Evolutionary conservation across 2,888 invertebrate genomes (phyloP).

Genomic region (Amphipyra tragopoginis): DNA sequence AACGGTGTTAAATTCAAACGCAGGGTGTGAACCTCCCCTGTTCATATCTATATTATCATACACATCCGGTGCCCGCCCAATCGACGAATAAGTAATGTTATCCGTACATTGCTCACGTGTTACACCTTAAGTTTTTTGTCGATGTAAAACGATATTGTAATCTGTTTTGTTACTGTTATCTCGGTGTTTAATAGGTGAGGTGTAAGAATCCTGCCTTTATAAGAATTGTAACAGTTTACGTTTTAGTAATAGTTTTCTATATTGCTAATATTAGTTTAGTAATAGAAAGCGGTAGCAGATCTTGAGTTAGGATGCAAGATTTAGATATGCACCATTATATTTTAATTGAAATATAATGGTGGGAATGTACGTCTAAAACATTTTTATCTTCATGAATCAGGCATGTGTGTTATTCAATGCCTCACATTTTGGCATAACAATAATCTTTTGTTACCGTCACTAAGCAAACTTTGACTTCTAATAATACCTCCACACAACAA

Average conservation of each 20-base stretch:
- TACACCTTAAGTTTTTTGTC: slow-evolving; percentile 54
- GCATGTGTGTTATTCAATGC: slow-evolving; percentile 36
- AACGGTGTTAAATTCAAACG: slow-evolving; percentile 16
- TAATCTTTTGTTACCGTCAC: slow-evolving; percentile 45
- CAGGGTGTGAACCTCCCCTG: slow-evolving; percentile 38
- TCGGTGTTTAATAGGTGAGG: slow-evolving; percentile 28
- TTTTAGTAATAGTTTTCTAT: background rate
- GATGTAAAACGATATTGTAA: slow-evolving; percentile 59
- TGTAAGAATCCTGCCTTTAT: slow-evolving; percentile 9
- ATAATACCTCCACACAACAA: slow-evolving; percentile 54
- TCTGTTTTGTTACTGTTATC: slow-evolving; percentile 18
- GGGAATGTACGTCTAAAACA: slow-evolving; percentile 24
- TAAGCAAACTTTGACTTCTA: slow-evolving; percentile 62
- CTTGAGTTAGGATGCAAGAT: too few species aligned
- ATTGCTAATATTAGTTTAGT: background rate
- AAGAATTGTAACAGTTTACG: slow-evolving; percentile 6
- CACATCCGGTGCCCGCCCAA: slow-evolving; percentile 67
- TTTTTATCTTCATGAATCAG: slow-evolving; percentile 16
- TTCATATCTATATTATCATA: slow-evolving; percentile 60
- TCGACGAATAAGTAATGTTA: slow-evolving; percentile 57
- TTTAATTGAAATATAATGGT: slow-evolving; percentile 2
- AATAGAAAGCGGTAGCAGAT: too few species aligned
- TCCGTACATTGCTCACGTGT: slow-evolving; percentile 47
- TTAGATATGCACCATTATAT: background rate
- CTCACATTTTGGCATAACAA: slow-evolving; percentile 53